phyloP scores from a whole-genome alignment of 2,888 invertebrate species.

The Alsophila aescularia region DNA sequence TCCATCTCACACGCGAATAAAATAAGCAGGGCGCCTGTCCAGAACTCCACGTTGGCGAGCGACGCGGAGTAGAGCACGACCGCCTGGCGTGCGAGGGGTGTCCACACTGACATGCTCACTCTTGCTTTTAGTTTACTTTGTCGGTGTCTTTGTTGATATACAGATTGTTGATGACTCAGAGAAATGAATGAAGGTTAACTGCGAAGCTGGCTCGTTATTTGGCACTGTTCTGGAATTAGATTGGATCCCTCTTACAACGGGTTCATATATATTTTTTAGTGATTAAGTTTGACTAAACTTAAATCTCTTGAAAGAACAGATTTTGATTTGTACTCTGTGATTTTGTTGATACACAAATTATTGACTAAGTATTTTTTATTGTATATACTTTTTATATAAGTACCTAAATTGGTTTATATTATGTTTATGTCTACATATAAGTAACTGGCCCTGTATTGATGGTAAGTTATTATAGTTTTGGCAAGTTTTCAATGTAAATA shows the following conservation, averaged over 20 bases:
- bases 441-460: no score
- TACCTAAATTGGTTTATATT: no score
- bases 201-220: neutral
- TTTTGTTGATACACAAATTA: no score
- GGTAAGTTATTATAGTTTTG: neutral
- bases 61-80: conserved; percentile 60
- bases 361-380: neutral
- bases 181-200: neutral
- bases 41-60: conserved; percentile 73
- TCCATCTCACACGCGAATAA: conserved; percentile 80
- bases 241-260: no score
- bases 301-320: no score
- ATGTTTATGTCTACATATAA: no score
- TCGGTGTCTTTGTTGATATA: neutral
- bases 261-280: no score
- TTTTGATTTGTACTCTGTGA: no score
- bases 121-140: neutral
- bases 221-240: no score
- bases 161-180: no score
- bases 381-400: neutral
- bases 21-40: conserved; percentile 72
- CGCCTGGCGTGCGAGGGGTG: conserved; percentile 60
- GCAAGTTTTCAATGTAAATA: neutral
- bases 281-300: no score
- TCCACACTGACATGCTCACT: conserved; percentile 60